Evolutionary conservation across 1,140 invertebrate genomes (phyloP).

Genomic region (Drosophila pruinosa): DNA sequence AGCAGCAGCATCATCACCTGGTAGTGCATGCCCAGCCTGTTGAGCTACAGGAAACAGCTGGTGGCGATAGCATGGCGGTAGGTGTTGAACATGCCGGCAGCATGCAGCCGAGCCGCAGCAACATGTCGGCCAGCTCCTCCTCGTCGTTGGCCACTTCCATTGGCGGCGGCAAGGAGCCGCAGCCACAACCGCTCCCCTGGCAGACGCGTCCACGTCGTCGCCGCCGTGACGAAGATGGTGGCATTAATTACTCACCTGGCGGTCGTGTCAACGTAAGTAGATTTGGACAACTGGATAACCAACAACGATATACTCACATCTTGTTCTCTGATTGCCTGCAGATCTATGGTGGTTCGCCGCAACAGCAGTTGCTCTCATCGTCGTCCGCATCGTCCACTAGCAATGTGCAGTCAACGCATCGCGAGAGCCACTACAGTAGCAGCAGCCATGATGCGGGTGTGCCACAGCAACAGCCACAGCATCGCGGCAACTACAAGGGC

Average conservation of each 20-base stretch:
- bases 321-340: conserved; percentile 19
- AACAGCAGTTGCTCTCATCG: conserved; percentile 60
- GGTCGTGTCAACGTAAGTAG: conserved; percentile 72
- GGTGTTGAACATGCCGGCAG: conserved; percentile 43
- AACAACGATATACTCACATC: background rate
- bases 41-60: conserved; percentile 49
- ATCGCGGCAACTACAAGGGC: conserved; percentile 79
- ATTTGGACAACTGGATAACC: background rate
- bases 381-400: conserved; percentile 48
- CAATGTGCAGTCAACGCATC: conserved; percentile 58
- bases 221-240: conserved; percentile 72
- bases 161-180: conserved; percentile 54
- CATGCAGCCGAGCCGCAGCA: conserved; percentile 54
- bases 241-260: conserved; percentile 67
- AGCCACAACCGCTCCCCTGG: conserved; percentile 57
- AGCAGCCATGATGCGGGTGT: conserved; percentile 46
- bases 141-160: conserved; percentile 74
- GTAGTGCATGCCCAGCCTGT: conserved; percentile 41
- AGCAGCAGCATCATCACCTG: conserved; percentile 57
- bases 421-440: conserved; percentile 54
- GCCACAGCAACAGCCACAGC: conserved; percentile 58
- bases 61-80: conserved; percentile 11
- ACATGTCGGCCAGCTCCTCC: conserved; percentile 65
- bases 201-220: conserved; percentile 70
- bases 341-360: conserved; percentile 67